Evolutionary conservation across 37 sponge, comb jelly and placozoan genomes (phyloP).

Genomic region (Agelas oroides): DNA sequence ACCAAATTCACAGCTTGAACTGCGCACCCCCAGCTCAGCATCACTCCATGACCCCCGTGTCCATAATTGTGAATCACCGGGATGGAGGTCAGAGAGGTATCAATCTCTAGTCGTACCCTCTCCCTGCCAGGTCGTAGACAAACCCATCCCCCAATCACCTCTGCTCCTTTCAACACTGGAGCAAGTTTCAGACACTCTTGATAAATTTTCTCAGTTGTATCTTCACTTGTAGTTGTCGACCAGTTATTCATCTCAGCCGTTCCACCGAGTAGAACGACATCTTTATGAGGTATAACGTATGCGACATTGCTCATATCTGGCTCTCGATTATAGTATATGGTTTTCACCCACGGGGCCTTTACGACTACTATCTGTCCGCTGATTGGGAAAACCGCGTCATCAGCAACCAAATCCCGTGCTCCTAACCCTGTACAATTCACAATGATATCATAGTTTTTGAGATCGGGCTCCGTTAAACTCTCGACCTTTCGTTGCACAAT

Average conservation of each 20-base stretch:
- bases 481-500: conserved; percentile 1
- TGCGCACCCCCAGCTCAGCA: conserved; percentile 62
- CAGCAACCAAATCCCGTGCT: conserved; percentile 33
- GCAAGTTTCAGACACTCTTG: neutral
- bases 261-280: conserved; percentile 37
- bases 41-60: conserved; percentile 45
- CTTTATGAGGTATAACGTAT: conserved; percentile 30
- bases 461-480: conserved; percentile 1
- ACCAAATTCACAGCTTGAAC: conserved; percentile 33
- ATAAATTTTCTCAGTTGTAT: neutral
- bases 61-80: conserved; percentile 63
- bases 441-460: conserved; percentile 41
- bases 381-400: conserved; percentile 25
- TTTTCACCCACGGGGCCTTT: conserved; percentile 52
- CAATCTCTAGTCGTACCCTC: conserved; percentile 32
- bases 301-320: neutral
- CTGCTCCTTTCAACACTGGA: conserved; percentile 30
- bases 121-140: conserved; percentile 56
- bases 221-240: neutral
- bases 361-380: conserved; percentile 42
- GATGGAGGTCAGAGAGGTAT: neutral
- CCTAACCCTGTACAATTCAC: conserved; percentile 73
- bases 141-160: conserved; percentile 38
- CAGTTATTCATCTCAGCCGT: neutral
- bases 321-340: neutral